Evolutionary conservation across 2,888 invertebrate species (phyloP), one percentile per base, ranked within the genome.

Genomic region (Platycnemis pennipes): DNA sequence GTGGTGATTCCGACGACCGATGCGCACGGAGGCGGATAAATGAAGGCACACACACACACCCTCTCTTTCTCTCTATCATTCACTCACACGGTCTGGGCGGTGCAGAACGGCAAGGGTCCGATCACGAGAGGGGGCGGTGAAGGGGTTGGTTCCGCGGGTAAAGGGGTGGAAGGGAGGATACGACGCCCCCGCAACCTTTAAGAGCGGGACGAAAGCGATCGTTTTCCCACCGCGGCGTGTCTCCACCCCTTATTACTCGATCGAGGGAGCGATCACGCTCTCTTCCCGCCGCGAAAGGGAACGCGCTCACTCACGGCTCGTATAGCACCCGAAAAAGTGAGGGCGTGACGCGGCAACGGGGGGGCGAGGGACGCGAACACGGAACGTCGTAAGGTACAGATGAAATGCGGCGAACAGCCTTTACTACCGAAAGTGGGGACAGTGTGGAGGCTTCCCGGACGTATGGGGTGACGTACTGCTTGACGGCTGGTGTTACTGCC

Each of bases 131-230:
- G 31, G 77, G 37, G 77, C 13, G 77, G 77, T 37, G 77, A 77
- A 31, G 13, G 19, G 11, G 49, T 1, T 49, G 77, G 26, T 63
- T 63, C n/a, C 26, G 16, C 31, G 77, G 77, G 77, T 77, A 37
- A 37, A 77, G 77, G 37, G 77, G 77, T 13, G 37, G 77, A 77
- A 31, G 13, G 37, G 77, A 11, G 77, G 5, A 37, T 37, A 77
- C 77, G 77, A 77, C 77, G 31, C 37, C 37, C 69, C 77, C 77
- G 13, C 77, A 77, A 77, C 77, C 77, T 77, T 77, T 77, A 26
- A 31, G n/a, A 37, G 77, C 63, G 63, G 77, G 77, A 37, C 13
- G 37, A 77, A 77, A 77, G 37, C 8, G 13, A 77, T 37, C 31
- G 7, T 37, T 37, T 77, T 77, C 16, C 77, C 77, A 77, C 77